Base-by-base conservation (phyloP, 1,140 invertebrate genomes). In the Bradynema listronoti region DNA sequence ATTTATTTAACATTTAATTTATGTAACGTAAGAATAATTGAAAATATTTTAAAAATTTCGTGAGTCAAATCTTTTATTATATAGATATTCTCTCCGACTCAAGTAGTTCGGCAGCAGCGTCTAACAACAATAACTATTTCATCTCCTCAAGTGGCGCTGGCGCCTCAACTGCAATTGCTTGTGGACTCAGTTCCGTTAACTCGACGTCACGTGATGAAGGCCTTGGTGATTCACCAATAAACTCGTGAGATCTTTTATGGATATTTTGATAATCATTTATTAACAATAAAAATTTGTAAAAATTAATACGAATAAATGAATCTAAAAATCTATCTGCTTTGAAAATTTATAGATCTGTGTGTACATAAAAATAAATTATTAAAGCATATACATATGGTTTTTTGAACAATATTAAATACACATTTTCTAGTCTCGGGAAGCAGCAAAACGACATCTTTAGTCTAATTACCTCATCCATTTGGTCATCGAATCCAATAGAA, bases 131-230 rank as follows among this genome's bases (percentile, higher is more conserved):
- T n/a, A 32, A 25, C 22, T 52, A 32, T 0, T 52, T 36, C 53
- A 36, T 34, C 29, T 58, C 32, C 27, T 27, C 56, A 2, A 11
- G 3, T 11, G 27, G 22, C 4, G 42, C 57, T 14, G 25, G 22
- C 7, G 46, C 46, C 24, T 14, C 24, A 57, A 30, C 27, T 46
- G 56, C 29, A 32, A 29, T 33, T 14, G 56, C n/a, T n/a, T 46
- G 58, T 57, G 56, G 57, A 27, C 46, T 58, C 9, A 57, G 49
- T 22, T 58, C 56, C 1, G 45, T 42, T 32, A 56, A 58, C 45
- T 58, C 56, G 4, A 58, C 56, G 19, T 58, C 56, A 9, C 46
- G 56, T 9, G 56, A 58, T 16, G 56, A 58, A 54, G 56, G 56
- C 9, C 24, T 58, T 29, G 56, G 56, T 29, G 56, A 58, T 39